phyloP scores from a whole-genome alignment of 2,888 invertebrate species.

The Agrochola macilenta region DNA sequence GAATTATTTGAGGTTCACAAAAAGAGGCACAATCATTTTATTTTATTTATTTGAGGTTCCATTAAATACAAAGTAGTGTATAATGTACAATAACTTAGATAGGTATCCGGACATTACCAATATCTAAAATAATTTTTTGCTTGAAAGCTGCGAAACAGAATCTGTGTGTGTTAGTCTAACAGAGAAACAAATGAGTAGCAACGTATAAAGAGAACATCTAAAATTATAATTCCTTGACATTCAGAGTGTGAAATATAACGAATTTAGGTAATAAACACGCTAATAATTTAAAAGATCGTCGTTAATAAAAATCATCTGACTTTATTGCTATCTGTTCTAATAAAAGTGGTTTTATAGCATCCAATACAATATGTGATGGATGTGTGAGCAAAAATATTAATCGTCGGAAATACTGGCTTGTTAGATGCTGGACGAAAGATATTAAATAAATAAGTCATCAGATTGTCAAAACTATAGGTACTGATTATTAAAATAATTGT shows the following conservation, averaged over 20 bases:
- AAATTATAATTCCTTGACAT: constrained; percentile 48
- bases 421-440: constrained; percentile 3
- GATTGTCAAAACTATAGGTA: too few relatives aligned
- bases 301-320: constrained; percentile 41
- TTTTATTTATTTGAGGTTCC: too few relatives aligned
- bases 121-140: background rate
- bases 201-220: constrained; percentile 17
- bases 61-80: background rate
- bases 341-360: constrained; percentile 47
- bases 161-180: background rate
- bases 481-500: background rate
- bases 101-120: background rate
- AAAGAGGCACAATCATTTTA: too few relatives aligned
- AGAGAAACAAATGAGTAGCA: background rate
- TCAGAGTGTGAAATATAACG: constrained; percentile 36
- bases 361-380: constrained; percentile 40
- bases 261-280: constrained; percentile 39
- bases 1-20: background rate
- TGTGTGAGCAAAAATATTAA: constrained; percentile 21
- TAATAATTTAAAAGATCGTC: constrained; percentile 31
- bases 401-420: constrained; percentile 8
- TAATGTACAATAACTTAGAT: background rate
- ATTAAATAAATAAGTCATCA: constrained; percentile 10
- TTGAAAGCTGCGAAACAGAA: constrained; percentile 18
- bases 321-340: constrained; percentile 39